These are phyloP conservation scores for Riparia riparia DNA, from an alignment of 2,113 vertebrate genomes.

Conservation along the genomic window DNA sequence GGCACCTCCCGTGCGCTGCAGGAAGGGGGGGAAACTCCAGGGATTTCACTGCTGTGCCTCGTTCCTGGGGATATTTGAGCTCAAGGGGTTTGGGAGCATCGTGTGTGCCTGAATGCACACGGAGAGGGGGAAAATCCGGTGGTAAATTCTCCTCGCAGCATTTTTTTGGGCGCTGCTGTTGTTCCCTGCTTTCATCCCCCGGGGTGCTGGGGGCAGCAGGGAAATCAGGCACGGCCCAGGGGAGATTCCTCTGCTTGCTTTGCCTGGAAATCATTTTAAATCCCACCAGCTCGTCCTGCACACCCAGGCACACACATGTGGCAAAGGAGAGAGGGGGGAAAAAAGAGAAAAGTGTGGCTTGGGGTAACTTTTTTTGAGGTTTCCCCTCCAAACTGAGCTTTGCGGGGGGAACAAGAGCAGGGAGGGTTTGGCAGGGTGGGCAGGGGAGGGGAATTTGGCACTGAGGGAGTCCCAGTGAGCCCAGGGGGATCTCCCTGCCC, in stretches of 20 bases:
- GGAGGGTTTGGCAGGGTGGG: background rate
- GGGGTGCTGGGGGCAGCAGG: background rate
- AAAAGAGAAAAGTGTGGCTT: background rate
- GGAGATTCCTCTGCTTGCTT: background rate
- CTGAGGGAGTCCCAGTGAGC: fast-evolving
- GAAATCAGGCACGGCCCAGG: background rate
- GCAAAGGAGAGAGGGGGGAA: background rate
- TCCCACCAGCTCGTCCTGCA: background rate
- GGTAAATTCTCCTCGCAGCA: background rate
- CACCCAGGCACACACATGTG: fast-evolving
- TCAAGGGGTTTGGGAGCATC: background rate
- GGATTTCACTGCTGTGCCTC: background rate
- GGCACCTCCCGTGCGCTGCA: background rate
- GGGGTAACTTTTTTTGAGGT: background rate
- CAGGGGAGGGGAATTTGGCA: background rate
- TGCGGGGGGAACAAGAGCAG: no score
- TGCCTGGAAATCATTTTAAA: background rate
- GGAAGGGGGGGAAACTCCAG: background rate
- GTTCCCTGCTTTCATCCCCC: background rate
- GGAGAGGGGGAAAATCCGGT: background rate
- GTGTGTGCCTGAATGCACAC: background rate
- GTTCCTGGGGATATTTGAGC: background rate
- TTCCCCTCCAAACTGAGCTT: background rate
- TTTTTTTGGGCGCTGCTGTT: background rate
- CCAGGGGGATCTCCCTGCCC: background rate